Evolutionary conservation across 2,888 invertebrate genomes (phyloP), one percentile per base, ranked within the genome.

Genomic region (Hirtodrosophila cameraria): DNA sequence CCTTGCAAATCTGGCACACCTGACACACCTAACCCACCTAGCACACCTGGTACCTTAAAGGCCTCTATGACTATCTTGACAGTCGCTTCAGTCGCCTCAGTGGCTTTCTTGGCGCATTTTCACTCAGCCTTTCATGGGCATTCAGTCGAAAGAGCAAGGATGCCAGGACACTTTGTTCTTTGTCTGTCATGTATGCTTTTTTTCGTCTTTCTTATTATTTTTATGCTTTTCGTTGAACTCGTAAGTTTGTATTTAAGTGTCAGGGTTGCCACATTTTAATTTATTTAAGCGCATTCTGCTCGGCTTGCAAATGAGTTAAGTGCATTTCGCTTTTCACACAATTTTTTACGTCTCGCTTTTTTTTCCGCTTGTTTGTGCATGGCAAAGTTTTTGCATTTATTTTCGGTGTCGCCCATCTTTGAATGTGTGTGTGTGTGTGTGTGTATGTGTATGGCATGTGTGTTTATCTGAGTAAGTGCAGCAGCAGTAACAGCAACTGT

Each of bases 201-300:
- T 41, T 36, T 23, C 30, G 27, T 7, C 46, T 42, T 35, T 12
- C 16, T 48, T 30, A 8, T 33, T 8, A 7, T 23, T 7, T 11
- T 42, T 20, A n/a, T n/a, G n/a, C n/a, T 36, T 25, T 35, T 20
- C 31, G 31, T 11, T 54, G 2, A 27, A 15, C 23, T 43, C 36
- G 15, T 54, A 39, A 38, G 31, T 33, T 30, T 55, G 58, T 45
- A 52, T 73, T 75, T 74, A 80, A 79, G 76, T 76, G 74, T 71
- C 80, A 83, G 75, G 81, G 81, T 60, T 71, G 72, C 67, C 80
- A 67, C 86, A 72, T 69, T 82, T 82, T 86, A 80, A 82, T 82
- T 86, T 82, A 83, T 75, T 83, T 86, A 83, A 82, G 84, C 86
- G 64, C 64, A 63, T 78, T 70, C 65, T 61, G 59, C 27, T 31